Base-by-base conservation (phyloP, 2,113 vertebrate genomes). In the Nycticryphes semicollaris region DNA sequence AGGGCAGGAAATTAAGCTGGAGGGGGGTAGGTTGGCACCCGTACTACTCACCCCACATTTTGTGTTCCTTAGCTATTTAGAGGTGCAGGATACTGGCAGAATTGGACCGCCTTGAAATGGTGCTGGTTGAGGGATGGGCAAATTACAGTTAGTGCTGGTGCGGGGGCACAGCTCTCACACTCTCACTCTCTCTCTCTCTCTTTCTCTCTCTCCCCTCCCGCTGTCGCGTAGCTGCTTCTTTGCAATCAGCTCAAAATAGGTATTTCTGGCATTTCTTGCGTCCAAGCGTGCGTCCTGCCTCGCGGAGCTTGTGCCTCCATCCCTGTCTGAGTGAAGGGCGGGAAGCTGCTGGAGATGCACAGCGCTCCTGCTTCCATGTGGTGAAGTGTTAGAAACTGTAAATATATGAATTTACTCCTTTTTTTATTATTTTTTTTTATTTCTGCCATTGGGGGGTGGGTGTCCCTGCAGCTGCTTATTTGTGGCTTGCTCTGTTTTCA, bases 31-130 rank as follows among this genome's bases (percentile, higher is more conserved):
- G n/a, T 75, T 60, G 82, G 87, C 57, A 24, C 62, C 69, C 57
- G 35, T 35, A 14, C 72, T 41, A 1, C 0, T 0, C 0, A 2
- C 8, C 0, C 23, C 12, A 33, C 1, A 1, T 59, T 59, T 31
- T 37, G 9, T 37, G 11, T 14, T 56, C 59, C 56, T 56, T 35
- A 18, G 37, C 57, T 62, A 28, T 23, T 35, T 50, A 41, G 68
- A 67, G 68, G 72, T 3, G 7, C 50, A 84, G 35, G 33, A 23
- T 66, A 7, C 56, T 43, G 56, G 84, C 30, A 47, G 72, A 48
- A 35, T 9, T 7, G 2, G 62, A 2, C 60, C 35, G 69, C 60
- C 8, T 81, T 2, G 3, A 59, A 37, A 21, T 24, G 72, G n/a
- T 81, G 73, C 51, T 78, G 80, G 60, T 39, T 63, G 54, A 82